phyloP scores from a whole-genome alignment of 1,140 invertebrate genomes.

The Phymorhynchus buccinoides region DNA sequence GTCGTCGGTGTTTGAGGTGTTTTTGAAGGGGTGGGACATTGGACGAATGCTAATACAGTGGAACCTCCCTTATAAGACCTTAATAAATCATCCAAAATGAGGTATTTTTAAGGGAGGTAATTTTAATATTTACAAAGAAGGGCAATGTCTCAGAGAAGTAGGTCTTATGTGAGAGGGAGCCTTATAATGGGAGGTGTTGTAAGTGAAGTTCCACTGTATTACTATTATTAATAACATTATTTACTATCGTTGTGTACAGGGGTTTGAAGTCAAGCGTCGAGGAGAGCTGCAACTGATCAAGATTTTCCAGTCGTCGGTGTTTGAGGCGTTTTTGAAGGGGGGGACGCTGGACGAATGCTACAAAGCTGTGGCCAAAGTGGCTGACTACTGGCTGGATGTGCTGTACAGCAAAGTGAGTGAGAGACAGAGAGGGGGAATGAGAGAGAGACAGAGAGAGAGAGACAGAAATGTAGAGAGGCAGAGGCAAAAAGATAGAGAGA shows the following conservation, averaged over 20 bases:
- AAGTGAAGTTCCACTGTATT: too few species aligned
- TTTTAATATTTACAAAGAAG: too few species aligned
- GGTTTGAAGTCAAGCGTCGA: slow-evolving; percentile 95
- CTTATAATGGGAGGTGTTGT: too few species aligned
- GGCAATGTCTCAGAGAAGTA: too few species aligned
- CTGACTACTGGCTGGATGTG: slow-evolving; percentile 98
- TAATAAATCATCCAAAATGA: too few species aligned
- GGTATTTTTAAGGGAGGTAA: too few species aligned
- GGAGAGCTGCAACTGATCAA: slow-evolving; percentile 98
- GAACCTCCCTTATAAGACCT: too few species aligned
- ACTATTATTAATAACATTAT: slow-evolving; percentile 96
- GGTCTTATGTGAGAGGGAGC: too few species aligned
- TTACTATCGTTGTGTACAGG: slow-evolving; percentile 88
- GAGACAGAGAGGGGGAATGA: too few species aligned
- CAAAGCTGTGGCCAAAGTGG: slow-evolving; percentile 93
- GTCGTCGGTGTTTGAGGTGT: slow-evolving; percentile 95
- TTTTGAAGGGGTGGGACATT: slow-evolving; percentile 85
- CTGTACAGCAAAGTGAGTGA: slow-evolving; percentile 87
- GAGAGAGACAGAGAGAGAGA: too few species aligned
- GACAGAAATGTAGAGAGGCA: too few species aligned
- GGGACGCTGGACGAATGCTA: slow-evolving; percentile 92
- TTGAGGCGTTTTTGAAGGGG: slow-evolving; percentile 92
- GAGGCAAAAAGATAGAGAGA: too few species aligned
- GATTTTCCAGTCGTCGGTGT: slow-evolving; percentile 97
- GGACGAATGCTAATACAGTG: slow-evolving; percentile 95